Base-by-base conservation (phyloP, 92 coral and sea anemone species). In the Galaxea fascicularis region DNA sequence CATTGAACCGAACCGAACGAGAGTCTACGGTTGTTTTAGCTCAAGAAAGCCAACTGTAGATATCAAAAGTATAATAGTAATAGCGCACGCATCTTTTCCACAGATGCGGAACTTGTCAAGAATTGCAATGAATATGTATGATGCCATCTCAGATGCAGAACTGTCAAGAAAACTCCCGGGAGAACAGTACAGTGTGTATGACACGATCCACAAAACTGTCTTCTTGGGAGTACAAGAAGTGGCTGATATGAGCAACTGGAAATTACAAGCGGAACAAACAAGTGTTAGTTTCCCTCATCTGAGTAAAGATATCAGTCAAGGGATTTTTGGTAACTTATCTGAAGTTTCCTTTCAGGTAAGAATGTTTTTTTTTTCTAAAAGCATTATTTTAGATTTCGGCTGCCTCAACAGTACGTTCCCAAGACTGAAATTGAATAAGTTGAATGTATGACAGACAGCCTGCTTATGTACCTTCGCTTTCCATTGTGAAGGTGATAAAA, bases 161-260 rank as follows among this genome's bases (percentile, higher is more conserved):
- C 14, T 78, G 16, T 64, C 47, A 25, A 31, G 46, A 0, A 78
- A 62, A 65, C 41, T 64, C 25, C 0, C 83, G 0, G 83, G 83
- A 26, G 83, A 78, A 58, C 51, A 63, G 49, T 65, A 78, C 83
- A 78, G 83, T 29, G 52, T 46, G 8, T 4, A 63, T 25, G 59
- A 26, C 26, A 78, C 73, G 10, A 62, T 17, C 21, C 83, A 78
- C 26, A 41, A 78, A 21, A 24, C 41, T 26, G 30, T 78, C 13
- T 10, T 63, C 18, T 8, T 78, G 44, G 83, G 83, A 64, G 65
- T 59, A 25, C 83, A 41, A 45, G 73, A 78, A 10, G 20, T 29
- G 15, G 52, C 65, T 27, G 83, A 78, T 24, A 65, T 78, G 25
- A 64, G 71, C 30, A 20, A 10, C 18, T 53, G 65, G 56, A 24